A percentile compares a stretch with the other conserved stretches of the same genome.
These are phyloP conservation scores for Leucoraja ocellata DNA, from an alignment of 2,797 vertebrate species.

Conservation along the genomic window DNA sequence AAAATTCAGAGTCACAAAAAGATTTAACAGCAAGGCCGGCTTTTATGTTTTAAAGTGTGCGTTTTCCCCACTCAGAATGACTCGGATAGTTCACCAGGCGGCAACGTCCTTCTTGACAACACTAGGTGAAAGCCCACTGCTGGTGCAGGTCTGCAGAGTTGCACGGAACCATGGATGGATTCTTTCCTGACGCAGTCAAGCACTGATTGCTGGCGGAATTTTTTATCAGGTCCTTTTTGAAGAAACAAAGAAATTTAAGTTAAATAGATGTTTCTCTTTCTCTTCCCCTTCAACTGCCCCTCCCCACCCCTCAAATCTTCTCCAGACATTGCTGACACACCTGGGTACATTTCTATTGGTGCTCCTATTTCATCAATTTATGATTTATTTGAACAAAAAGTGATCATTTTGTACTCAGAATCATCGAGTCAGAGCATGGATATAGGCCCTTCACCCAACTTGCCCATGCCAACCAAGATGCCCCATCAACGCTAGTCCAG, in stretches of 20 bases:
- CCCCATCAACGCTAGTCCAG: no score
- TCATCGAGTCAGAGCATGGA: no score
- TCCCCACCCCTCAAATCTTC: not conserved
- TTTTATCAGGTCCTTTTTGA: conserved; percentile 70
- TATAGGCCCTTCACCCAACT: no score
- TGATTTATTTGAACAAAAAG: no score
- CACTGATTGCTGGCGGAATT: conserved; percentile 71
- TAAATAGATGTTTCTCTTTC: not conserved
- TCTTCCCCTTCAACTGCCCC: no score
- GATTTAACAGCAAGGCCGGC: not conserved
- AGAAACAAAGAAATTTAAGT: conserved; percentile 16
- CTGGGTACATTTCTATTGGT: not conserved
- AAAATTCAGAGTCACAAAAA: not conserved
- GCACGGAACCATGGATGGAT: conserved; percentile 64
- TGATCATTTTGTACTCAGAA: not conserved
- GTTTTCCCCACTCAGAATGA: conserved; percentile 48
- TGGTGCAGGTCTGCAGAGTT: conserved; percentile 62
- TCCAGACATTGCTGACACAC: not conserved
- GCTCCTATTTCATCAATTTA: not conserved
- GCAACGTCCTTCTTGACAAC: conserved; percentile 54
- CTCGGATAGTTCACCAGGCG: conserved; percentile 52
- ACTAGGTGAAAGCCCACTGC: conserved; percentile 77
- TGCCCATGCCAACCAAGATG: no score
- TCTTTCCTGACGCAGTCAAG: conserved; percentile 57
- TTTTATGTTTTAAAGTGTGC: not conserved